Evolutionary conservation across 1,140 invertebrate species (phyloP), one percentile per base, ranked within the genome.

Genomic region (Zaprionus kolodkinae): DNA sequence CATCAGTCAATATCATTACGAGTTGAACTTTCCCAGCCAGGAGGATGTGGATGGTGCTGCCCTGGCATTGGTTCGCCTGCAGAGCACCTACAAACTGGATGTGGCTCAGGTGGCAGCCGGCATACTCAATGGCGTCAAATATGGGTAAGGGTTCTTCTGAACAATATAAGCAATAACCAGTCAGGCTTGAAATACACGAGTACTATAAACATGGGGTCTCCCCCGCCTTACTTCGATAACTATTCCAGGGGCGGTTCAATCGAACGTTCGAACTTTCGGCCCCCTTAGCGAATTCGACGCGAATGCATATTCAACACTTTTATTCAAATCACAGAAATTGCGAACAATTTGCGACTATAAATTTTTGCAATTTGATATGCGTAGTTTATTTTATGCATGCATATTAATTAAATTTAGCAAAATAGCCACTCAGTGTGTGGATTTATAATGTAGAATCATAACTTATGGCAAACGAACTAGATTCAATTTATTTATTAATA

Each of bases 31-130:
- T 90, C 97, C 97, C 7, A 95, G 96, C 13, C 94, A 97, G 72
- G 97, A 98, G 93, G 98, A 99, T 93, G 94, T 99, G 50, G 96
- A 96, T 83, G 99, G 99, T 0, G 98, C 98, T 11, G 98, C 98
- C 3, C 95, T 96, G 57, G 99, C 98, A 27, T 94, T 99, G 62
- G 97, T 98, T 68, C 94, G 99, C 71, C 94, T 99, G 15, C 99
- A 99, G 93, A 98, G 99, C 92, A 99, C 98, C n/a, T 99, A 99
- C 93, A 95, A 97, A 74, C 94, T 99, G 35, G 96, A 99, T 55
- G 98, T 98, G 17, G 93, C 95, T 6, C 96, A 97, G 55, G 94
- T 99, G 66, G 97, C 98, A 9, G 94, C 96, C 59, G 99, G 99
- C 21, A 95, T 97, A 78, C 94, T 99, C 40, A 96, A 97, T 88